phyloP scores from a whole-genome alignment of 2,797 vertebrate genomes.

The Fistularia commersonii region DNA sequence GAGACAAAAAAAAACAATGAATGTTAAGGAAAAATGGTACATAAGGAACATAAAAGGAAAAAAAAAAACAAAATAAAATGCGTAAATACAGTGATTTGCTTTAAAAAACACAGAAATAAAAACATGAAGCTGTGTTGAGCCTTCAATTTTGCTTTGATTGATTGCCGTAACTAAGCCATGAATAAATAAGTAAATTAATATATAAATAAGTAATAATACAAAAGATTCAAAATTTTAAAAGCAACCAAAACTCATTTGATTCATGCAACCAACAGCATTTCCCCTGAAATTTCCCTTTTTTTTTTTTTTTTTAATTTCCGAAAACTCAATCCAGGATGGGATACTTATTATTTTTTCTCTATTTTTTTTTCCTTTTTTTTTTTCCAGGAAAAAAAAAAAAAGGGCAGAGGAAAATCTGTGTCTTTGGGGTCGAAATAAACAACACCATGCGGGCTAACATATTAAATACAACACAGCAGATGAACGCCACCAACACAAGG shows the following conservation, averaged over 20 bases:
- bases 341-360: too few relatives aligned
- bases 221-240: background rate
- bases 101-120: slow-evolving; percentile 41
- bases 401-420: too few relatives aligned
- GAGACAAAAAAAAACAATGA: slow-evolving; percentile 66
- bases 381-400: too few relatives aligned
- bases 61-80: slow-evolving; percentile 63
- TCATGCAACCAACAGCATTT: slow-evolving; percentile 58
- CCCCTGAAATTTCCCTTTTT: slow-evolving; percentile 35
- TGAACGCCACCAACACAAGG: too few relatives aligned
- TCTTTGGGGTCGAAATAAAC: too few relatives aligned
- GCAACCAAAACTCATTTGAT: slow-evolving; percentile 40
- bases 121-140: slow-evolving; percentile 55
- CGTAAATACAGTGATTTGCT: slow-evolving; percentile 58
- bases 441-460: too few relatives aligned
- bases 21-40: slow-evolving; percentile 63
- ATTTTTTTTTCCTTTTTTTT: too few relatives aligned
- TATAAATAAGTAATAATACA: background rate
- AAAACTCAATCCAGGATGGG: too few relatives aligned
- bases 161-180: too few relatives aligned
- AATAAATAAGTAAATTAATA: background rate
- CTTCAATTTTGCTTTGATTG: slow-evolving; percentile 23
- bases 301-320: background rate
- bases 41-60: slow-evolving; percentile 37
- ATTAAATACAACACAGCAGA: too few relatives aligned